A percentile compares a stretch with the other conserved stretches of the same genome.
Evolutionary conservation across 2,888 invertebrate species (phyloP).

Genomic region (Mesopsocus fuscifrons): DNA sequence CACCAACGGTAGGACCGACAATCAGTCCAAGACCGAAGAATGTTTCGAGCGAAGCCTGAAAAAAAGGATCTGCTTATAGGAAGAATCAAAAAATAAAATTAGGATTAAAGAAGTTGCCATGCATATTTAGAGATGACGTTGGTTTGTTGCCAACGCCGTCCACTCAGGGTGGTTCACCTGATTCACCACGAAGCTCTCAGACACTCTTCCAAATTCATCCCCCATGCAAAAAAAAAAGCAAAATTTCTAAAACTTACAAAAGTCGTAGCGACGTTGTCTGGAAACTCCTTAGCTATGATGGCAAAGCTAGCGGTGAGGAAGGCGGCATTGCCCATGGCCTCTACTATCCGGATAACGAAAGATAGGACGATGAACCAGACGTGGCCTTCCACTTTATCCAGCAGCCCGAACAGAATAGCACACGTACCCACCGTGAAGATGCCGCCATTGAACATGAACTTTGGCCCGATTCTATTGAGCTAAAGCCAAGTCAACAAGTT

Average conservation of each 20-base stretch:
- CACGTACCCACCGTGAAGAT: slow-evolving; percentile 67
- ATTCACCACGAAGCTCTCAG: no score
- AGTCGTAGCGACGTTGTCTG: slow-evolving; percentile 63
- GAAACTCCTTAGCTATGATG: slow-evolving; percentile 74
- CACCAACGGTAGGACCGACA: slow-evolving; percentile 79
- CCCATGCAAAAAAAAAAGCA: no score
- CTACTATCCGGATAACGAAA: slow-evolving; percentile 58
- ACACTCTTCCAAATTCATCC: no score
- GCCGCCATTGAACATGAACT: slow-evolving; percentile 60
- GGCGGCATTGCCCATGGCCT: slow-evolving; percentile 73
- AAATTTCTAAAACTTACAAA: no score
- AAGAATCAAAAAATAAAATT: slow-evolving; percentile 1
- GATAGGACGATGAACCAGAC: slow-evolving; percentile 56
- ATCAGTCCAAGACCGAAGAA: slow-evolving; percentile 77
- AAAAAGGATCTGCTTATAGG: no score
- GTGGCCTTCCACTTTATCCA: slow-evolving; percentile 50
- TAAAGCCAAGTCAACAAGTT: no score
- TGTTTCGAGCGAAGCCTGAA: slow-evolving; percentile 61
- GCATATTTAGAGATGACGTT: neutral
- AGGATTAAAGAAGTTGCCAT: slow-evolving; percentile 4
- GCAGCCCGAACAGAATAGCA: slow-evolving; percentile 62
- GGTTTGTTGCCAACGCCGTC: no score
- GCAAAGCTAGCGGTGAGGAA: slow-evolving; percentile 74
- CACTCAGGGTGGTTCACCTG: slow-evolving; percentile 2
- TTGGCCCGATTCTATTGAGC: slow-evolving; percentile 60